phyloP scores from a whole-genome alignment of 1,140 invertebrate genomes.

The Potamilus streckersoni region DNA sequence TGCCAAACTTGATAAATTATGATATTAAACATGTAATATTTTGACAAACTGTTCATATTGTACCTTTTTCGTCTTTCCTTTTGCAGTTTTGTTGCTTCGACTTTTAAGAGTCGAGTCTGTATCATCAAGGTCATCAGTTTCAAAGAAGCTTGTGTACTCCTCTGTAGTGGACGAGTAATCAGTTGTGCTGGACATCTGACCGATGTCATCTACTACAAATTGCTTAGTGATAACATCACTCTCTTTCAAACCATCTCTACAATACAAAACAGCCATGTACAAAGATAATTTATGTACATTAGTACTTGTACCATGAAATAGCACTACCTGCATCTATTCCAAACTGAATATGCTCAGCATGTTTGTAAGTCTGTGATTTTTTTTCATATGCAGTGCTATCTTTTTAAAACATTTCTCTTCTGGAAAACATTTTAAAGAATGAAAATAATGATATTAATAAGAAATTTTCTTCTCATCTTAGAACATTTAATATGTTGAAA shows the following conservation, averaged over 20 bases:
- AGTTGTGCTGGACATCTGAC: conserved; percentile 24
- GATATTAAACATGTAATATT: background rate
- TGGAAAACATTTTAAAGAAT: too few relatives aligned
- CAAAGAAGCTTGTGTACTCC: conserved; percentile 41
- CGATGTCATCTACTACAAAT: conserved; percentile 61
- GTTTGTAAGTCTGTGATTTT: too few relatives aligned
- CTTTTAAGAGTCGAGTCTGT: conserved; percentile 43
- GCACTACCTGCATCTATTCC: background rate
- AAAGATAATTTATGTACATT: background rate
- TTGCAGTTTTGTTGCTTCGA: conserved; percentile 29
- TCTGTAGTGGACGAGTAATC: conserved; percentile 38
- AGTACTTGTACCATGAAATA: too few relatives aligned
- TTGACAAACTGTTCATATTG: conserved; percentile 4
- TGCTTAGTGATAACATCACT: conserved; percentile 66
- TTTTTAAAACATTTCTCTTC: too few relatives aligned
- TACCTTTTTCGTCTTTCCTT: conserved; percentile 29
- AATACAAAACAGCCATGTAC: conserved; percentile 4
- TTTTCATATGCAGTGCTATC: too few relatives aligned
- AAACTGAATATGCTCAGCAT: background rate
- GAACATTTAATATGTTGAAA: too few relatives aligned
- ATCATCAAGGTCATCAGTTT: conserved; percentile 40
- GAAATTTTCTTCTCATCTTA: too few relatives aligned
- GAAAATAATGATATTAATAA: too few relatives aligned
- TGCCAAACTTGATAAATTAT: background rate
- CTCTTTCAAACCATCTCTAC: conserved; percentile 65